Evolutionary conservation across 2,113 vertebrate species (phyloP), one percentile per base, ranked within the genome.

Genomic region (Charina bottae): DNA sequence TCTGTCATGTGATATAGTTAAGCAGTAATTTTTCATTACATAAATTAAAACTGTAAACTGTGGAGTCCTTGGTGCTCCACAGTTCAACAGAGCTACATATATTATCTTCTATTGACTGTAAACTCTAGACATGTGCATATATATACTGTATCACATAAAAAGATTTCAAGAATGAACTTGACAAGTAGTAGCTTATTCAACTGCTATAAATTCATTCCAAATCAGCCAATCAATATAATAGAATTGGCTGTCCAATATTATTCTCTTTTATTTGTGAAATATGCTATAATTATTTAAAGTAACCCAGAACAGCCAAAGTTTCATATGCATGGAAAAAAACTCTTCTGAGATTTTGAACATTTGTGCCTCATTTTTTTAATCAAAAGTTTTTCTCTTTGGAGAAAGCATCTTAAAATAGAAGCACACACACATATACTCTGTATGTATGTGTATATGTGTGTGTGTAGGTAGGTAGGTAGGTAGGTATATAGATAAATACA

Each of bases 81-180:
- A 37, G 72, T 78, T 78, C 72, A 78, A 37, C 33, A 19, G 33
- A 78, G 33, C 33, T 37, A 78, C 72, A 78, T 37, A 78, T 17
- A 72, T 72, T 37, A 17, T 72, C 6, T 72, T 72, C 68, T 78
- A 78, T 8, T 78, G 68, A 72, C 68, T 72, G 6, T 72, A 72
- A 72, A 72, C 1, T 72, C 64, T 2, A 78, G 33, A 19, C n/a
- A 37, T 0, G n/a, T 42, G 23, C 23, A 37, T 23, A 12, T 19
- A 13, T 0, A 84, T 83, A 88, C 56, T 55, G 93, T 91, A 95
- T 93, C 94, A 78, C 83, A 2, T n/a, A 92, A 88, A 56, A 56
- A 86, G 72, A 83, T 89, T 90, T 85, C 62, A 95, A 95, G 94
- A 95, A 33, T 90, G 49, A 93, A 89, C 90, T 90, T 78, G 54